phyloP scores from a whole-genome alignment of 1,140 invertebrate genomes.

The Stegodyphus mimosarum region DNA sequence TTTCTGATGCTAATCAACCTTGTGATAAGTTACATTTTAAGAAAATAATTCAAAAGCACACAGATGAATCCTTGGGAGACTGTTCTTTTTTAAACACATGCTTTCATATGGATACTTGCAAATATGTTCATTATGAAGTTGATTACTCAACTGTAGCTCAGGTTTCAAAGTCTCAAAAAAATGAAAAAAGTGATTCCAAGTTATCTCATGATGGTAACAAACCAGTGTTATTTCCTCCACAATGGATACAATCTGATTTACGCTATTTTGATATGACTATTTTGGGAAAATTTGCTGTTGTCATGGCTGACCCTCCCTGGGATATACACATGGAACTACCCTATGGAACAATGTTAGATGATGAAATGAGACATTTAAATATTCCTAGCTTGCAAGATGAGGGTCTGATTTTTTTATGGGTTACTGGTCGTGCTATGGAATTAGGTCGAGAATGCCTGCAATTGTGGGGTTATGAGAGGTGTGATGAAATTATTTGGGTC shows the following conservation, averaged over 20 bases:
- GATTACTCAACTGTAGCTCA: constrained; percentile 70
- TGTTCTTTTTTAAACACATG: constrained; percentile 98
- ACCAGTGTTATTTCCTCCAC: constrained; percentile 62
- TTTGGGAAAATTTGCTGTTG: constrained; percentile 91
- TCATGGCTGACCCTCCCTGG: constrained; percentile 97
- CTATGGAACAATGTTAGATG: constrained; percentile 99
- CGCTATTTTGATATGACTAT: constrained; percentile 95
- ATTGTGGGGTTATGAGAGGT: constrained; percentile 94
- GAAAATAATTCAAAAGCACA: constrained; percentile 97
- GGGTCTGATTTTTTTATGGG: constrained; percentile 97
- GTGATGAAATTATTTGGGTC: constrained; percentile 98
- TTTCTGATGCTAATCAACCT: constrained; percentile 71
- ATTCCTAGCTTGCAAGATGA: constrained; percentile 93
- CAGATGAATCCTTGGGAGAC: constrained; percentile 94
- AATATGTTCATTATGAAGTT: constrained; percentile 96
- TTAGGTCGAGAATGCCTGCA: constrained; percentile 91
- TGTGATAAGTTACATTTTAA: constrained; percentile 96
- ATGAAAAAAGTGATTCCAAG: constrained; percentile 36
- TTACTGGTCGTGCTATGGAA: constrained; percentile 98
- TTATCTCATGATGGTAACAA: constrained; percentile 44
- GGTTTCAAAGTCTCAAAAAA: constrained; percentile 26
- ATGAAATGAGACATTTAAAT: constrained; percentile 96
- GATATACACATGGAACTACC: constrained; percentile 99
- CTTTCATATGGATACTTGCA: constrained; percentile 99
- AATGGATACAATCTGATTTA: constrained; percentile 98